Percentiles rank a stretch among this genome's conserved stretches.
These are phyloP conservation scores for Acomys russatus DNA, from an alignment of 2,797 vertebrate species.

Conservation along the genomic window DNA sequence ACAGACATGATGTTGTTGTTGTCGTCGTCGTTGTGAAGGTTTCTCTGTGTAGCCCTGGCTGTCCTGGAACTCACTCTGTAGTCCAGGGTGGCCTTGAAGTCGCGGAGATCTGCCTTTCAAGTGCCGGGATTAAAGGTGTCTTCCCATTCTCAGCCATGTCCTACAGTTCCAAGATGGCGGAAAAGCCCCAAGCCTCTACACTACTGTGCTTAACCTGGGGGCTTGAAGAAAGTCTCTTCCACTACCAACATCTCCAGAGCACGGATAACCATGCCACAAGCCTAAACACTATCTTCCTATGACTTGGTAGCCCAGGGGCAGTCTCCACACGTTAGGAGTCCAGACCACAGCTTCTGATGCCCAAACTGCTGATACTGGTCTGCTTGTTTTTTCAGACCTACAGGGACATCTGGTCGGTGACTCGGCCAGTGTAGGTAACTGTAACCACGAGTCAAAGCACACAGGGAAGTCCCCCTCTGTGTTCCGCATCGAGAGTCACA, in stretches of 20 bases:
- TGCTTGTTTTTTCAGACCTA: neutral
- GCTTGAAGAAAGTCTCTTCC: neutral
- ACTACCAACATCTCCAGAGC: too few species aligned
- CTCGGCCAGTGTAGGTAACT: neutral
- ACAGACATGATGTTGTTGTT: too few species aligned
- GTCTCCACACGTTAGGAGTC: neutral
- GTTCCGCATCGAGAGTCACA: neutral
- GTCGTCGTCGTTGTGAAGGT: too few species aligned
- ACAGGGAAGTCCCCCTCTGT: neutral
- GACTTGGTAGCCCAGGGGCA: too few species aligned
- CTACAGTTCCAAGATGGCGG: too few species aligned
- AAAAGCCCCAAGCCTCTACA: neutral
- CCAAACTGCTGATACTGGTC: too few species aligned
- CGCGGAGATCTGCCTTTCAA: neutral
- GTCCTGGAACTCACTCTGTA: neutral
- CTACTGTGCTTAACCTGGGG: neutral
- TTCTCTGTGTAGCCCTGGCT: neutral
- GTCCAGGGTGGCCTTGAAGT: neutral
- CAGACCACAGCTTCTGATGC: neutral
- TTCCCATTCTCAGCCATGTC: neutral
- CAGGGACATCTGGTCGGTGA: neutral
- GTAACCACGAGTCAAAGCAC: too few species aligned
- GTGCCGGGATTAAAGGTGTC: neutral
- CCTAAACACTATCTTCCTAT: neutral
- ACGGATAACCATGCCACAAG: too few species aligned